A percentile compares a stretch with the other conserved stretches of the same genome.
Evolutionary conservation across 2,797 vertebrate species (phyloP).

Genomic region (Sciaenops ocellatus): DNA sequence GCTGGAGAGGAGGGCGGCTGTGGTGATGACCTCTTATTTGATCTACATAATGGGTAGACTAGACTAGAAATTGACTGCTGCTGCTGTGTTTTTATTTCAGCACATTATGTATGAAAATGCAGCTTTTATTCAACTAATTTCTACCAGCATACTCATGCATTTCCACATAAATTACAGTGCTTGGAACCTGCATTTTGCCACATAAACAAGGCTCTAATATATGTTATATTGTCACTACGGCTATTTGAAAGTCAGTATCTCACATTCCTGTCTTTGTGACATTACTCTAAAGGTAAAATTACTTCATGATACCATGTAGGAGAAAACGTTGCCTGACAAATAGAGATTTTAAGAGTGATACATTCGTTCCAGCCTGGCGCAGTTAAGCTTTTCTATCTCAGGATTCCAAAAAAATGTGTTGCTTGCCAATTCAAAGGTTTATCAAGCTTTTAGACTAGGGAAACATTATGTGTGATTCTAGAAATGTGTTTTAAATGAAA

Average conservation of each 20-base stretch:
- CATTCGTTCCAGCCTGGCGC: neutral
- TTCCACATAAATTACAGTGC: conserved; percentile 5
- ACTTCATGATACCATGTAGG: neutral
- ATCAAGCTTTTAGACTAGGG: conserved; percentile 6
- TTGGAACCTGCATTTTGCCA: neutral
- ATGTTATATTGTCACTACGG: neutral
- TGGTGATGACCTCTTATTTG: conserved; percentile 24
- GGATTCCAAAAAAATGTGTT: neutral
- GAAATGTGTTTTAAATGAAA: conserved; percentile 55
- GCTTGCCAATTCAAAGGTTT: conserved; percentile 8
- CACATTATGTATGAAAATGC: neutral
- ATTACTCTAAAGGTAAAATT: neutral
- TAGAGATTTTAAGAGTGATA: conserved; percentile 12
- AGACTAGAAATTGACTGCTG: neutral
- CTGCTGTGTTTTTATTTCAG: conserved; percentile 10
- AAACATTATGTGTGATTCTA: conserved; percentile 22
- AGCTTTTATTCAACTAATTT: neutral
- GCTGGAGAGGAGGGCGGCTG: conserved; percentile 11
- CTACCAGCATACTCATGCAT: neutral
- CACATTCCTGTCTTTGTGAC: neutral
- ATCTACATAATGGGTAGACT: conserved; percentile 5
- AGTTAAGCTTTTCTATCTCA: neutral
- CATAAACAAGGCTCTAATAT: neutral
- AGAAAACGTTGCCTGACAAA: neutral
- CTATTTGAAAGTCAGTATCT: conserved; percentile 16